Conservation (phyloP, 2,888 invertebrate genomes). For the Eupithecia vulgata region DNA sequence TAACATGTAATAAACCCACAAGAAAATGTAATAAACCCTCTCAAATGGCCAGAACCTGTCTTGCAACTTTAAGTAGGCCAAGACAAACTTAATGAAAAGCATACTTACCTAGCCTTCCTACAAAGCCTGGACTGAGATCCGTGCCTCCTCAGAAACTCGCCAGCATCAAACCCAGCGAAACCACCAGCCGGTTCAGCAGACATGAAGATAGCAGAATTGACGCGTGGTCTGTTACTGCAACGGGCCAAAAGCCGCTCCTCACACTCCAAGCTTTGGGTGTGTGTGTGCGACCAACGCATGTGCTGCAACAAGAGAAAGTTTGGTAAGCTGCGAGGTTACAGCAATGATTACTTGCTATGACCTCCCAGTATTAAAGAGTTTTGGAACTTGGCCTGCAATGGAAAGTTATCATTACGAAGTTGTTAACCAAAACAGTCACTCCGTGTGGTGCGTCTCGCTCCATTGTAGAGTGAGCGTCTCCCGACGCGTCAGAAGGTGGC, state of each 20-base stretch:
- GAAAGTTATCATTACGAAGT: neutral
- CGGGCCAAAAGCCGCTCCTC: conserved; percentile 84
- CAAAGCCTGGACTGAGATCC: conserved; percentile 91
- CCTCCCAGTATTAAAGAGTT: neutral
- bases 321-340: neutral
- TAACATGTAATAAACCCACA: neutral
- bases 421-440: neutral
- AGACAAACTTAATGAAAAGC: neutral
- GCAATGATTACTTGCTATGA: neutral
- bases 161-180: conserved; percentile 90
- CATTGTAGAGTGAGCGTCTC: neutral
- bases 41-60: neutral
- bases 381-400: neutral
- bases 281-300: conserved; percentile 88
- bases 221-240: conserved; percentile 86
- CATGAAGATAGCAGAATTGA: conserved; percentile 94
- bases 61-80: neutral
- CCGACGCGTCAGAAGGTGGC: neutral
- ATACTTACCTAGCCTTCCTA: conserved; percentile 87
- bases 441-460: neutral
- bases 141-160: conserved; percentile 91
- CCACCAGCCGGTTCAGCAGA: conserved; percentile 89
- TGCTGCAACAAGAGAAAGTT: conserved; percentile 78
- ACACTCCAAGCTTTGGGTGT: conserved; percentile 86
- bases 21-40: neutral